A percentile compares a stretch with the other conserved stretches of the same genome.
These are phyloP conservation scores for Bombus waltoni DNA, from an alignment of 1,140 invertebrate species.

Conservation along the genomic window DNA sequence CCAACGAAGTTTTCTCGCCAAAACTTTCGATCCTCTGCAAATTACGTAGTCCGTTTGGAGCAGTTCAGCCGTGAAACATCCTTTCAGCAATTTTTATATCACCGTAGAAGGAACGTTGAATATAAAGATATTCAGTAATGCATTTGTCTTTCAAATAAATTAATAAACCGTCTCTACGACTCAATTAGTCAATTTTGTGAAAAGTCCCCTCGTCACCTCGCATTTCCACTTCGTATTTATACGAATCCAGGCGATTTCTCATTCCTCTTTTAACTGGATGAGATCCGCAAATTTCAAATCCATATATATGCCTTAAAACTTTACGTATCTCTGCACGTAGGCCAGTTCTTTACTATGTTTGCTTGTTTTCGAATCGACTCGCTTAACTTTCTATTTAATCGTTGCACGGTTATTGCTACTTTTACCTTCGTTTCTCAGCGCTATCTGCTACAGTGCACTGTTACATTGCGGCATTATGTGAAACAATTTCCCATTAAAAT, in stretches of 20 bases:
- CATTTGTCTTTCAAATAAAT: background rate
- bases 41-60: background rate
- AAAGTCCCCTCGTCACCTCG: background rate
- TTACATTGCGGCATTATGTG: background rate
- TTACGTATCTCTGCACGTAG: background rate
- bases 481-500: background rate
- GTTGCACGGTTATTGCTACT: background rate
- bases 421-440: background rate
- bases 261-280: background rate
- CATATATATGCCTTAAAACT: background rate
- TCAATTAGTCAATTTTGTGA: background rate
- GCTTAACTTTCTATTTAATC: background rate
- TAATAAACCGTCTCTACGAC: no score
- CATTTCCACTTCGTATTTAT: background rate
- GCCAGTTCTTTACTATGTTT: background rate
- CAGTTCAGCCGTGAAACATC: background rate
- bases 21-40: slow-evolving; percentile 14
- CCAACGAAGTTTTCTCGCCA: background rate
- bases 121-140: background rate
- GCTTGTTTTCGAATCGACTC: background rate
- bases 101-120: background rate
- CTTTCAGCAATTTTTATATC: background rate
- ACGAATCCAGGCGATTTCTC: background rate
- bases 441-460: no score
- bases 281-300: background rate